These are phyloP conservation scores for Gobiocypris rarus DNA, from an alignment of 2,113 vertebrate species.

Conservation along the genomic window DNA sequence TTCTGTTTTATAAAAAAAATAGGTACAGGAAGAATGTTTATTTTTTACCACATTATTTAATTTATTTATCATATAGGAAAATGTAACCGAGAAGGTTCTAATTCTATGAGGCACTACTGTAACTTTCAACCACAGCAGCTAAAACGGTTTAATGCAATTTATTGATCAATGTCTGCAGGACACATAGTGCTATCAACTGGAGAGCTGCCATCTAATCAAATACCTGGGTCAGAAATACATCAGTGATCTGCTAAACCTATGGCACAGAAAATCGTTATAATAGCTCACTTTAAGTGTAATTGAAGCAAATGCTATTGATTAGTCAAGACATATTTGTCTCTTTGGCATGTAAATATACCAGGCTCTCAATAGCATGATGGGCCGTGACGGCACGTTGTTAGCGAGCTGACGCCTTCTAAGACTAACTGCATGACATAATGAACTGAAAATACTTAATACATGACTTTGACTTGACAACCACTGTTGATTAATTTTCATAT, in stretches of 20 bases:
- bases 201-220: constrained; percentile 63
- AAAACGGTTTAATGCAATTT: constrained; percentile 49
- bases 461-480: constrained; percentile 2
- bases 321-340: constrained; percentile 46
- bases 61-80: not conserved
- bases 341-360: constrained; percentile 73
- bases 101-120: constrained; percentile 35
- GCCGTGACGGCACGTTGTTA: constrained; percentile 69
- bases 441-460: not conserved
- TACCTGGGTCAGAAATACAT: constrained; percentile 56
- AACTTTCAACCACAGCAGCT: constrained; percentile 48
- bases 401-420: constrained; percentile 55
- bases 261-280: constrained; percentile 65
- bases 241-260: constrained; percentile 50
- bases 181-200: constrained; percentile 52
- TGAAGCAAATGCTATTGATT: constrained; percentile 74
- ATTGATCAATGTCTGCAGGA: constrained; percentile 63
- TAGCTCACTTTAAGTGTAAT: constrained; percentile 70
- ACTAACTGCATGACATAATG: constrained; percentile 19
- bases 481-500: not conserved
- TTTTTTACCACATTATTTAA: not conserved
- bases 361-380: constrained; percentile 62
- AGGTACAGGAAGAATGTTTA: not conserved
- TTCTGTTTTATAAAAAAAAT: not conserved
- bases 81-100: not conserved